phyloP scores from a whole-genome alignment of 2,888 invertebrate genomes.

The Alitta virens region DNA sequence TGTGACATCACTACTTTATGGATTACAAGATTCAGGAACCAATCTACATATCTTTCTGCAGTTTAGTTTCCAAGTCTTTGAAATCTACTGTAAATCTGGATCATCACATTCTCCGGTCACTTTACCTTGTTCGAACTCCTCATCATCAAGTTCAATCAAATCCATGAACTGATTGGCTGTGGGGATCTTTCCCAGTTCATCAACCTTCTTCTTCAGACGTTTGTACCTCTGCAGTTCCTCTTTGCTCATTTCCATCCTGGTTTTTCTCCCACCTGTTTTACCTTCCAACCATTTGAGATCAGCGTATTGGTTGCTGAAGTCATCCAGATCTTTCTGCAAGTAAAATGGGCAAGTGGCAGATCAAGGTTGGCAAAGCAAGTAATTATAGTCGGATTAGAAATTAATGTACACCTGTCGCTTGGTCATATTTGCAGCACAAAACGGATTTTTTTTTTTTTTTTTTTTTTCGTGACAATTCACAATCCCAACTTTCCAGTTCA shows the following conservation, averaged over 20 bases:
- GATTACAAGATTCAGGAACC: background rate
- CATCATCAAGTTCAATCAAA: conserved; percentile 61
- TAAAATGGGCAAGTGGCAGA: too few relatives aligned
- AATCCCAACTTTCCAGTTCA: too few relatives aligned
- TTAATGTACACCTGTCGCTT: too few relatives aligned
- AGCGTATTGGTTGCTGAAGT: conserved; percentile 59
- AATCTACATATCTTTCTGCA: too few relatives aligned
- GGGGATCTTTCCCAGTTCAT: conserved; percentile 20
- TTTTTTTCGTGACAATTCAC: too few relatives aligned
- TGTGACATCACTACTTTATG: background rate
- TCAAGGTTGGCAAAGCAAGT: too few relatives aligned
- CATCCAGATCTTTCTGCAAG: conserved; percentile 55
- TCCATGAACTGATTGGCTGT: conserved; percentile 38
- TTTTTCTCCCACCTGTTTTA: conserved; percentile 61
- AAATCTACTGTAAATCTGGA: too few relatives aligned
- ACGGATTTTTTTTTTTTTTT: too few relatives aligned
- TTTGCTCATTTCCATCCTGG: background rate
- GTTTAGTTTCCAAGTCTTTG: too few relatives aligned
- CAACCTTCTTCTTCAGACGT: conserved; percentile 9
- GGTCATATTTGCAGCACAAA: too few relatives aligned
- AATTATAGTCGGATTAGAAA: too few relatives aligned
- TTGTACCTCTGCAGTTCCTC: background rate
- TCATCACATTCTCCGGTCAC: too few relatives aligned
- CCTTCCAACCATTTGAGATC: conserved; percentile 81
- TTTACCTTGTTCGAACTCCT: conserved; percentile 1